Evolutionary conservation across 2,888 invertebrate species (phyloP).

Genomic region (Cantharis flavilabris): DNA sequence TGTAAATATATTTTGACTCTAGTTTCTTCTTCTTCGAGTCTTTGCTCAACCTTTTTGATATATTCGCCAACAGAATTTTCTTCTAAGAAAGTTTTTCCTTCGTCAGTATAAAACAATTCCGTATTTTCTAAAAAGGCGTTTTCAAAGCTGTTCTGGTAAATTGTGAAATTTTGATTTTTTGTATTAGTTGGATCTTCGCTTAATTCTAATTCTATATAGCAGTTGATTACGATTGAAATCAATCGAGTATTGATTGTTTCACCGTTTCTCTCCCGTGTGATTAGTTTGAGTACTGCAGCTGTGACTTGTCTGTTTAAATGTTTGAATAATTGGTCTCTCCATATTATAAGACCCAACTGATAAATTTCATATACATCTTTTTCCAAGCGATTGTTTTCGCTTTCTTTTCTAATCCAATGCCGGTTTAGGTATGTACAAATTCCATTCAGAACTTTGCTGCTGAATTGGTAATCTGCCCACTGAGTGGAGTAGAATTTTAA

Average conservation of each 20-base stretch:
- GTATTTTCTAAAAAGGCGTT: constrained; percentile 94
- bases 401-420: constrained; percentile 98
- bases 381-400: constrained; percentile 88
- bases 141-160: constrained; percentile 94
- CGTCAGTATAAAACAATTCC: constrained; percentile 90
- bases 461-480: constrained; percentile 99
- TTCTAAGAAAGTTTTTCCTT: constrained; percentile 91
- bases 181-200: constrained; percentile 83
- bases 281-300: constrained; percentile 94
- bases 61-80: constrained; percentile 98
- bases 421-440: constrained; percentile 97
- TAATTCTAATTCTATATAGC: constrained; percentile 92
- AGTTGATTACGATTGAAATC: constrained; percentile 97
- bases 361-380: constrained; percentile 98
- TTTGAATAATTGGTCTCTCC: constrained; percentile 95
- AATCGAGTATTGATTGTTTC: constrained; percentile 96
- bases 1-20: constrained; percentile 94
- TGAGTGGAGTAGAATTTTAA: constrained; percentile 94
- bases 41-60: constrained; percentile 97
- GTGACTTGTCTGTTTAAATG: constrained; percentile 95
- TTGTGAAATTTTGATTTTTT: constrained; percentile 76
- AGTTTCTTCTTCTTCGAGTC: constrained; percentile 90
- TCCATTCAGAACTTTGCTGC: constrained; percentile 94
- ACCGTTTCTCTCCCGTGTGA: constrained; percentile 94
- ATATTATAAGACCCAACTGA: constrained; percentile 95